Evolutionary conservation across 1,140 invertebrate species (phyloP).

Genomic region (Scaptomyza graminum): DNA sequence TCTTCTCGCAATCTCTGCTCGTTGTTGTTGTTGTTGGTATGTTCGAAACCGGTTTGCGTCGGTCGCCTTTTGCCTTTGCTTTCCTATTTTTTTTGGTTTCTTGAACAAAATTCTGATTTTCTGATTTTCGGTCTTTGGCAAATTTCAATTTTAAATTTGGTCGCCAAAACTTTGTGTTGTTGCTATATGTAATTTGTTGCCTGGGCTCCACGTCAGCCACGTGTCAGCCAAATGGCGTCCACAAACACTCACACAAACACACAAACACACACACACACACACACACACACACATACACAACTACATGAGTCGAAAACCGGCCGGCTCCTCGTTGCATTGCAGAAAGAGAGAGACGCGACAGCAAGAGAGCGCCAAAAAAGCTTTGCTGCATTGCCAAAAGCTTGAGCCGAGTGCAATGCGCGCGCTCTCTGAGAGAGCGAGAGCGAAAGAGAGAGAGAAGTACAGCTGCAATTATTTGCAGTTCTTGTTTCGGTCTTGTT

Average conservation of each 20-base stretch:
- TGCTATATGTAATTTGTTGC: slow-evolving; percentile 32
- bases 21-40: slow-evolving; percentile 21
- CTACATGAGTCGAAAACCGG: slow-evolving; percentile 58
- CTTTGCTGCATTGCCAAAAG: slow-evolving; percentile 62
- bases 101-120: not conserved
- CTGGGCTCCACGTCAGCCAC: slow-evolving; percentile 72
- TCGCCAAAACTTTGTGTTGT: slow-evolving; percentile 16
- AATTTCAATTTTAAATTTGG: not conserved
- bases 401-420: slow-evolving; percentile 66
- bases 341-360: slow-evolving; percentile 6
- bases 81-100: slow-evolving; percentile 28
- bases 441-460: slow-evolving; percentile 3
- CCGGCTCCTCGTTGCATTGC: slow-evolving; percentile 57
- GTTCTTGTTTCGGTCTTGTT: slow-evolving; percentile 64
- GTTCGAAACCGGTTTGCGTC: slow-evolving; percentile 63
- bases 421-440: slow-evolving; percentile 33
- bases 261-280: slow-evolving; percentile 52
- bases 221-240: slow-evolving; percentile 77
- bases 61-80: slow-evolving; percentile 49
- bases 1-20: slow-evolving; percentile 39
- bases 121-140: slow-evolving; percentile 44
- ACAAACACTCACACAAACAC: slow-evolving; percentile 42
- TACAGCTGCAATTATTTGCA: slow-evolving; percentile 74
- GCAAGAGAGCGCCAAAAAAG: slow-evolving; percentile 52
- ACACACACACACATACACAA: slow-evolving; percentile 16